Evolutionary conservation across 2,113 vertebrate species (phyloP), one percentile per base, ranked within the genome.

Genomic region (Sinocyclocheilus rhinocerous): DNA sequence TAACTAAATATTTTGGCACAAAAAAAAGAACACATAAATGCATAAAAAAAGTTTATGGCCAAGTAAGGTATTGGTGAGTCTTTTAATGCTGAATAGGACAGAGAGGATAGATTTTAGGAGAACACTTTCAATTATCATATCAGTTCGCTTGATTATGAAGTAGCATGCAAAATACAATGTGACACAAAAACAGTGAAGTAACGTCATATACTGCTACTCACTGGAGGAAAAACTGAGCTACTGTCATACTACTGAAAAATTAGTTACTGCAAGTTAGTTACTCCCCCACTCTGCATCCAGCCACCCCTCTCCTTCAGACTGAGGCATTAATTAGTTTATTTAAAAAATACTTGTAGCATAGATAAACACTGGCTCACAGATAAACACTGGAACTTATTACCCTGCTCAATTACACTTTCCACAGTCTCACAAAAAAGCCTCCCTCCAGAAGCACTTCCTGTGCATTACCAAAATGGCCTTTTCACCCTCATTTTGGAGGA

Each of bases 321-420:
- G 29, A 90, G 93, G 90, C 92, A 26, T 79, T 94, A 94, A 95
- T 95, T 95, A 94, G 93, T 92, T 95, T 95, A 95, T 95, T 95
- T 94, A 1, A 4, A 4, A 45, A 45, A 48, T n/a, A n/a, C n/a
- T n/a, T 75, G 12, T 75, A 95, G 94, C 93, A 92, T 90, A 94
- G 95, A 95, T 94, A 95, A 95, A 95, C 93, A 91, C 90, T 90
- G 93, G 94, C 94, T 91, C 91, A 91, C 92, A 94, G 92, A 94
- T 91, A 93, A 92, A 89, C 94, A 93, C 91, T 93, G 42, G 42
- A 48, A 93, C 92, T 94, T 93, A 95, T 95, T 95, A 95, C 91
- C 93, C 93, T 93, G 92, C 93, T 94, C 92, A 94, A 95, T 95
- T 95, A 95, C 94, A 93, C 91, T 92, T 93, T 90, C 91, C 92